A percentile compares a stretch with the other conserved stretches of the same genome.
These are phyloP conservation scores for Clarias pachynema DNA, from an alignment of 2,797 vertebrate species.

Conservation along the genomic window DNA sequence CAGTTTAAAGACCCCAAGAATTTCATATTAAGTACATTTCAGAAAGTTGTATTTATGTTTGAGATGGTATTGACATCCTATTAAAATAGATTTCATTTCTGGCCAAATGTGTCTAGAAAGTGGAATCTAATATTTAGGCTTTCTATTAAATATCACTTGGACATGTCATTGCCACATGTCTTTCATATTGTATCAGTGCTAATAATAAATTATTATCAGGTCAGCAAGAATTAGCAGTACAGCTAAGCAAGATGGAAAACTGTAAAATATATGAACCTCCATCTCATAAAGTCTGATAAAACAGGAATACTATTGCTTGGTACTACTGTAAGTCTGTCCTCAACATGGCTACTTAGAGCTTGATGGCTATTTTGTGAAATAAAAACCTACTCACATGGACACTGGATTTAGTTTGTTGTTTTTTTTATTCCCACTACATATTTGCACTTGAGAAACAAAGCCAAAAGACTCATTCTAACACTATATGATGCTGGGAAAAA, in stretches of 20 bases:
- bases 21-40: slow-evolving; percentile 9
- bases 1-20: slow-evolving; percentile 74
- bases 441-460: not conserved
- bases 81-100: not conserved
- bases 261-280: no score
- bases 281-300: not conserved
- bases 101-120: not conserved
- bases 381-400: no score
- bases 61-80: not conserved
- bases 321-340: not conserved
- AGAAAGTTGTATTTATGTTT: not conserved
- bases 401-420: no score
- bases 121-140: not conserved
- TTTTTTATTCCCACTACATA: no score
- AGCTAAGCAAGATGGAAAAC: no score
- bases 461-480: not conserved
- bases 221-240: no score
- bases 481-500: not conserved
- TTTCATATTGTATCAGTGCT: no score
- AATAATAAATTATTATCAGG: no score
- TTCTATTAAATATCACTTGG: not conserved
- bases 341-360: not conserved
- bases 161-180: not conserved
- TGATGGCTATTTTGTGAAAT: no score
- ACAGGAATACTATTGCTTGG: not conserved